Percentiles rank a stretch among this genome's conserved stretches.
phyloP scores from a whole-genome alignment of 2,888 invertebrate species.

The Iselma pallidipennis region DNA sequence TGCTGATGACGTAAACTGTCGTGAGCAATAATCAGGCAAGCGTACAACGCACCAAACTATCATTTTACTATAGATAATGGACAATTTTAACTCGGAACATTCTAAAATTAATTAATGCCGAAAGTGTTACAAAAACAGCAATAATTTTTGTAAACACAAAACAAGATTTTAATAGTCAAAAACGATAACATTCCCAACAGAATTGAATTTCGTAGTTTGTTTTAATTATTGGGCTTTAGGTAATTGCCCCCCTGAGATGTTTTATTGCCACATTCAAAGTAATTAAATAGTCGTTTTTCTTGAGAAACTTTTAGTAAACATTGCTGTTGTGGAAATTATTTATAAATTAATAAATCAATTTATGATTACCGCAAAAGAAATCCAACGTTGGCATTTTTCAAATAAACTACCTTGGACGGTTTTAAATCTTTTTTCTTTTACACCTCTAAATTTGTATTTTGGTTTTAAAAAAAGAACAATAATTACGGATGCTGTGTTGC shows the following conservation, averaged over 20 bases:
- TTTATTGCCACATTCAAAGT: conserved; percentile 3
- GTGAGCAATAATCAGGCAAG: not conserved
- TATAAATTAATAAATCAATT: not conserved
- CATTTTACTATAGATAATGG: conserved; percentile 2
- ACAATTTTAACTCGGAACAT: not conserved
- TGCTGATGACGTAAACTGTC: conserved; percentile 5
- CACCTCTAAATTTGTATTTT: not conserved
- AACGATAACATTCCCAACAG: not conserved
- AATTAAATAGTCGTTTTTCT: conserved; percentile 3
- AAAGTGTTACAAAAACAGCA: too few relatives aligned
- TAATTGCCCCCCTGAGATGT: not conserved
- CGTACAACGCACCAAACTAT: not conserved
- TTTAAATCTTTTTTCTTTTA: too few relatives aligned
- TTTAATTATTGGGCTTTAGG: not conserved
- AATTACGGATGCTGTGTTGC: not conserved
- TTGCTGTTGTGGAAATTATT: not conserved
- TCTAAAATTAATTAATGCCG: too few relatives aligned
- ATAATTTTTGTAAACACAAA: too few relatives aligned
- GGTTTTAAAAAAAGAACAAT: not conserved
- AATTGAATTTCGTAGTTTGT: not conserved
- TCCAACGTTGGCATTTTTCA: not conserved
- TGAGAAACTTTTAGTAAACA: not conserved
- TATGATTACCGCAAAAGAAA: not conserved
- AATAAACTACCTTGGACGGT: too few relatives aligned
- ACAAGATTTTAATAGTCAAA: not conserved